Evolutionary conservation across 2,797 vertebrate species (phyloP).

Genomic region (Enteromius afrohamiltoni): DNA sequence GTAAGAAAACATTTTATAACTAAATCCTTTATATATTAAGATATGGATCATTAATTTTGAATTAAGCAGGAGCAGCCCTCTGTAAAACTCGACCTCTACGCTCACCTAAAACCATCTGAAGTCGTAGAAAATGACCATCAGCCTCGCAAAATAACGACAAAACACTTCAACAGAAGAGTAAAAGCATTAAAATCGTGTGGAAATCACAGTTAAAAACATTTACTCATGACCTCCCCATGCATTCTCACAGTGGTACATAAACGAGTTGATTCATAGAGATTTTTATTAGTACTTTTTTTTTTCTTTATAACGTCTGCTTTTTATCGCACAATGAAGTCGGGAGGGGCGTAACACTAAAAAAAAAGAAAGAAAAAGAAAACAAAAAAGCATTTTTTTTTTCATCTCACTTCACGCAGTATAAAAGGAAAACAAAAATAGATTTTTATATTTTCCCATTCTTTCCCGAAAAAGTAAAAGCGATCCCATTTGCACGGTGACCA

Average conservation of each 20-base stretch:
- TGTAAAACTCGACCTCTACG: constrained; percentile 1
- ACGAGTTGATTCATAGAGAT: constrained; percentile 32
- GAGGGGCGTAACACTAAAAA: constrained; percentile 49
- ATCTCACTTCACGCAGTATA: constrained; percentile 69
- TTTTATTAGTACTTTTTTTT: constrained; percentile 44
- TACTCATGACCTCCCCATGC: constrained; percentile 69
- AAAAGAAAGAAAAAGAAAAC: constrained; percentile 5
- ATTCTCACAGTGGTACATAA: constrained; percentile 75
- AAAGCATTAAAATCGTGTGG: constrained; percentile 57
- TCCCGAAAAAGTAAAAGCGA: constrained; percentile 69
- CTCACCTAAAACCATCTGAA: neutral
- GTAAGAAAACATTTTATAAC: constrained; percentile 47
- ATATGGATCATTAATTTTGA: constrained; percentile 63
- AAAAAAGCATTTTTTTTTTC: constrained; percentile 35
- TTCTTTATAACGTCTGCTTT: constrained; percentile 8
- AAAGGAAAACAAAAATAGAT: constrained; percentile 74
- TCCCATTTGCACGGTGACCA: constrained; percentile 63
- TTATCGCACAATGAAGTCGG: constrained; percentile 53
- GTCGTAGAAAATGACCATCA: neutral
- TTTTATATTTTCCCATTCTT: constrained; percentile 57
- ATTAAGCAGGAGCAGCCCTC: constrained; percentile 60
- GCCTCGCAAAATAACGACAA: constrained; percentile 33
- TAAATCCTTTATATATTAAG: constrained; percentile 58
- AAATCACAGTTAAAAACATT: constrained; percentile 58
- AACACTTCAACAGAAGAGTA: constrained; percentile 57